phyloP scores from a whole-genome alignment of 2,113 vertebrate species.

The Trematomus loennbergii region DNA sequence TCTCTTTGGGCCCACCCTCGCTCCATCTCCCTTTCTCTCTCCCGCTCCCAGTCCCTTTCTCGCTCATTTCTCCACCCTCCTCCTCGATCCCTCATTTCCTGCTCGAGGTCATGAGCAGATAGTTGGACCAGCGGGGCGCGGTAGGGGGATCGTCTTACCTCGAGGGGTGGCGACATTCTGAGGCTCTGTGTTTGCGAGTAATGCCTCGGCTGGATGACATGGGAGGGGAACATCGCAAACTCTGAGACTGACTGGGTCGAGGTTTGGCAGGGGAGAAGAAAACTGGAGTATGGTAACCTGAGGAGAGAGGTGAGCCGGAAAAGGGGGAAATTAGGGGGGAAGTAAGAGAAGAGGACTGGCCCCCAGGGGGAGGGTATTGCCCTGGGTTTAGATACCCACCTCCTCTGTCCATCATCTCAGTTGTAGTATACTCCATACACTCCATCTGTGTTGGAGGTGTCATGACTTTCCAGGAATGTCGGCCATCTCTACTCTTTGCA shows the following conservation, averaged over 20 bases:
- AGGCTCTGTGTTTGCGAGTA: slow-evolving; percentile 82
- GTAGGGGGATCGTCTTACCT: slow-evolving; percentile 74
- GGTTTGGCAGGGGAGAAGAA: slow-evolving; percentile 84
- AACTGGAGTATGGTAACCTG: slow-evolving; percentile 82
- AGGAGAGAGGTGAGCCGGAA: slow-evolving; percentile 82
- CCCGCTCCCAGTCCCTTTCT: slow-evolving; percentile 73
- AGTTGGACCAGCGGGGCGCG: slow-evolving; percentile 75
- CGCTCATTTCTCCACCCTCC: slow-evolving; percentile 72
- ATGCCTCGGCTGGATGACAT: slow-evolving; percentile 69
- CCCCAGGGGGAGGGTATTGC: slow-evolving; percentile 61
- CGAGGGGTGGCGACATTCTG: slow-evolving; percentile 75
- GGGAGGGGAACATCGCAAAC: slow-evolving; percentile 78
- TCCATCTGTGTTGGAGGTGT: slow-evolving; percentile 90
- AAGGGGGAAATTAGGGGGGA: slow-evolving; percentile 83
- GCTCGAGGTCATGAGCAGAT: slow-evolving; percentile 82
- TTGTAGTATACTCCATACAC: slow-evolving; percentile 81
- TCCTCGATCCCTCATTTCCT: slow-evolving; percentile 71
- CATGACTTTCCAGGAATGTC: slow-evolving; percentile 94
- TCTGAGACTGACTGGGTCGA: slow-evolving; percentile 79
- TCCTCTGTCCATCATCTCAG: slow-evolving; percentile 77
- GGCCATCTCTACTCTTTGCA: slow-evolving; percentile 77
- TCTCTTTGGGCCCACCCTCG: slow-evolving; percentile 78
- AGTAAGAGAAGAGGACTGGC: slow-evolving; percentile 74
- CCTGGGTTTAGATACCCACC: slow-evolving; percentile 80
- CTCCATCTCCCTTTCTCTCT: slow-evolving; percentile 75